phyloP scores from a whole-genome alignment of 1,140 invertebrate species.

The Penaeus indicus region DNA sequence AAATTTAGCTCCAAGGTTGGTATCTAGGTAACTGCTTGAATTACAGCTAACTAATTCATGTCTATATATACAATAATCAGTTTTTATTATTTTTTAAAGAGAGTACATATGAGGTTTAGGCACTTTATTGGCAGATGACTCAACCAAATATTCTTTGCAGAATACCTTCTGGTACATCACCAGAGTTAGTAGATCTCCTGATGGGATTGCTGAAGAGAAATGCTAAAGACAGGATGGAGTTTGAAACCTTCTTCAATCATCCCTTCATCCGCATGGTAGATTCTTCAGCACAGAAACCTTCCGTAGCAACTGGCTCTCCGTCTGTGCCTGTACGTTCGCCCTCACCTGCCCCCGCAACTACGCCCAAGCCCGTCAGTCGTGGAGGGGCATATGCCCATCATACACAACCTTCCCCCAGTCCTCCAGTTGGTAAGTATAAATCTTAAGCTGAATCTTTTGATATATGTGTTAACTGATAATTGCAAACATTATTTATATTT shows the following conservation, averaged over 20 bases:
- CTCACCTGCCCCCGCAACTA: conserved; percentile 44
- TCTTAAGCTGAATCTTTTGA: background rate
- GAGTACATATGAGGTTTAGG: too few relatives aligned
- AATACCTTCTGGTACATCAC: conserved; percentile 92
- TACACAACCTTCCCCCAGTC: conserved; percentile 55
- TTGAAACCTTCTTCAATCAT: conserved; percentile 95
- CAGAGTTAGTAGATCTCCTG: conserved; percentile 88
- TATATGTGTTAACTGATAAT: background rate
- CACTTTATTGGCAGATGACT: background rate
- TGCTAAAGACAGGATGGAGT: conserved; percentile 94
- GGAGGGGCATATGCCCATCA: conserved; percentile 44
- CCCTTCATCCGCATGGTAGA: conserved; percentile 80
- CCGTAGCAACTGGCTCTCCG: conserved; percentile 9
- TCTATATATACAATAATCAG: too few relatives aligned
- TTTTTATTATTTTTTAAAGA: conserved; percentile 27
- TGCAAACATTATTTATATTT: too few relatives aligned
- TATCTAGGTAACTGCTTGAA: conserved; percentile 54
- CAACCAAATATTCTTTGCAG: conserved; percentile 74
- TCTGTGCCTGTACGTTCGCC: conserved; percentile 36
- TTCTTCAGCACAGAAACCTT: conserved; percentile 31
- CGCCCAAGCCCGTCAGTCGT: conserved; percentile 36
- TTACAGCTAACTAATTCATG: too few relatives aligned
- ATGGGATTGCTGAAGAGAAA: conserved; percentile 90
- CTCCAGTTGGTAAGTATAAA: conserved; percentile 48
- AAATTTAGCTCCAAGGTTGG: conserved; percentile 95